These are phyloP conservation scores for Zophobas atratus DNA, from an alignment of 1,140 invertebrate genomes.

Conservation along the genomic window DNA sequence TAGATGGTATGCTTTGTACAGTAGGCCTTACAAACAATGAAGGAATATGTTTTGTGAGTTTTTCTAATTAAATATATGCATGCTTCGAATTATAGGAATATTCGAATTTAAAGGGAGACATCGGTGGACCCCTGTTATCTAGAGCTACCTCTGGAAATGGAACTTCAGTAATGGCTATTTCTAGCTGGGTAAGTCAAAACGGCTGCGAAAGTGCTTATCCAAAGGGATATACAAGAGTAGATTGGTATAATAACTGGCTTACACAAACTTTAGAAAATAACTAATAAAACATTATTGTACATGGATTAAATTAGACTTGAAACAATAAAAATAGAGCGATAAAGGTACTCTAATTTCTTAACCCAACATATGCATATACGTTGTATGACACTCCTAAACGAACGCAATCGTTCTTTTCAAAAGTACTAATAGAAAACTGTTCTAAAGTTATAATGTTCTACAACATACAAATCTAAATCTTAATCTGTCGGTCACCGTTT, in stretches of 20 bases:
- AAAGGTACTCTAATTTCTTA: too few species aligned
- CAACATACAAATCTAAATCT: too few species aligned
- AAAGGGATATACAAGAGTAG: not conserved
- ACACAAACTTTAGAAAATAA: not conserved
- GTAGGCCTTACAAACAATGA: not conserved
- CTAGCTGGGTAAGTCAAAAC: not conserved
- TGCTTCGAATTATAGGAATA: not conserved
- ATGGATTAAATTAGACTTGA: too few species aligned
- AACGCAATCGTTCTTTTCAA: too few species aligned
- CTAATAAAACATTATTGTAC: not conserved
- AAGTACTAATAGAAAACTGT: too few species aligned
- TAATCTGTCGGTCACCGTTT: too few species aligned
- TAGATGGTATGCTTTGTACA: not conserved
- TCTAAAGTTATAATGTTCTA: too few species aligned
- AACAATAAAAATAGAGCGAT: too few species aligned
- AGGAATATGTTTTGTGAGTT: slow-evolving; percentile 11
- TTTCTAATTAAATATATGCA: not conserved
- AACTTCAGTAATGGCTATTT: not conserved
- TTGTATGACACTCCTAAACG: too few species aligned
- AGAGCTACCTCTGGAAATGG: not conserved
- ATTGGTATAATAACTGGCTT: not conserved
- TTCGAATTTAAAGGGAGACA: not conserved
- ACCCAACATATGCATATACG: too few species aligned
- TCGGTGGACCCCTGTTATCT: not conserved
- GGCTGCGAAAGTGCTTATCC: slow-evolving; percentile 4